Evolutionary conservation across 2,113 vertebrate species (phyloP).

Genomic region (Zosterops borbonicus): DNA sequence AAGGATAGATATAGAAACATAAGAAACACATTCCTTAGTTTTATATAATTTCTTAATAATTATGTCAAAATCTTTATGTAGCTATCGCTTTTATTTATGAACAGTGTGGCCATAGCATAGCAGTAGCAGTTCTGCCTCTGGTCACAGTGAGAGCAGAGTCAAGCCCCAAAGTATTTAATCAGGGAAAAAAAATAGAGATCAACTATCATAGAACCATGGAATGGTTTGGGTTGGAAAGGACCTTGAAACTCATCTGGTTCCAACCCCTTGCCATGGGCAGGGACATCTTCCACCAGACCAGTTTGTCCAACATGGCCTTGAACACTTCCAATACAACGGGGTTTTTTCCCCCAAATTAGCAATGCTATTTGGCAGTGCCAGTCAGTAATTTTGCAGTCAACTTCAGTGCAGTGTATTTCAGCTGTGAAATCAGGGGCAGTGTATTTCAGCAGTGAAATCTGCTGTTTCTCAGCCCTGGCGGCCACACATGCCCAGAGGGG

Average conservation of each 20-base stretch:
- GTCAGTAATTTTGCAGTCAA: background rate
- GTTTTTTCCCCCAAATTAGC: background rate
- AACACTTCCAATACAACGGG: background rate
- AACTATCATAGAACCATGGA: background rate
- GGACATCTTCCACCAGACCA: background rate
- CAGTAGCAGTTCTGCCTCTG: background rate
- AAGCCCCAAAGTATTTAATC: background rate
- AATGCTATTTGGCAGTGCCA: background rate
- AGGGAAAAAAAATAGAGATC: background rate
- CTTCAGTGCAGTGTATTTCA: background rate
- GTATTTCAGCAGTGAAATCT: background rate
- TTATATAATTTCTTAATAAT: background rate
- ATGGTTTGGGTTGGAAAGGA: background rate
- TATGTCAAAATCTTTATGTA: background rate
- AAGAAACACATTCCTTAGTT: background rate
- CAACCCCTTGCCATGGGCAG: background rate
- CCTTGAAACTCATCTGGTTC: background rate
- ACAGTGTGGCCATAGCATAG: background rate
- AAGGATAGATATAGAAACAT: background rate
- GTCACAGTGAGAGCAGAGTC: background rate
- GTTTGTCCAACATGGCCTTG: background rate
- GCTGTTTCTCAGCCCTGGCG: background rate
- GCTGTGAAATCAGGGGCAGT: accelerated
- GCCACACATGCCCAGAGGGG: background rate
- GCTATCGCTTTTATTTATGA: background rate